Percentiles rank a stretch among this genome's conserved stretches.
Conservation (phyloP, 2,888 invertebrate genomes). For the Perithous albicinctus region DNA sequence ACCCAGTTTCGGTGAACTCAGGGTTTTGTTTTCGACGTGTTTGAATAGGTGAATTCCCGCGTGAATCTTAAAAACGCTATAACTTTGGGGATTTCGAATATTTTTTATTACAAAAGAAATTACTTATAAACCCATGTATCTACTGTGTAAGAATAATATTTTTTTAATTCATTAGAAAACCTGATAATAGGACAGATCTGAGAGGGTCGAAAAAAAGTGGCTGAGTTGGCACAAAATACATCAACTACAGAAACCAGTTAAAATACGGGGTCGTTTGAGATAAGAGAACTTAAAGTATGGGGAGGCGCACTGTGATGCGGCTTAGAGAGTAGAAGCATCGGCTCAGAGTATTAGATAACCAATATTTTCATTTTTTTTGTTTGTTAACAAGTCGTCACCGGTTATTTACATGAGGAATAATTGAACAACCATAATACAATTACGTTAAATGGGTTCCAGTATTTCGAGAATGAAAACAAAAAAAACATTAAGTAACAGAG, state of each 20-base stretch:
- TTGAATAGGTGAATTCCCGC: too few species aligned
- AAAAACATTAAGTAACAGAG: background rate
- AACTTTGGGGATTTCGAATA: too few species aligned
- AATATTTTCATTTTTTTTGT: background rate
- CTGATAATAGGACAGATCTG: too few species aligned
- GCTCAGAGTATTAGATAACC: conserved; percentile 6
- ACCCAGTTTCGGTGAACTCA: too few species aligned
- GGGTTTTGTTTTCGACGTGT: too few species aligned
- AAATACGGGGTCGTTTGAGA: background rate
- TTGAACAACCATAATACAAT: background rate
- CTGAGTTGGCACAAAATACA: background rate
- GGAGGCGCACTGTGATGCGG: background rate
- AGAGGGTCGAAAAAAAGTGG: too few species aligned
- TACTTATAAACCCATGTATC: too few species aligned
- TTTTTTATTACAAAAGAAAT: too few species aligned
- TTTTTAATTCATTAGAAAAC: too few species aligned
- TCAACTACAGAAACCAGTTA: background rate
- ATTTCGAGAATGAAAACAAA: background rate
- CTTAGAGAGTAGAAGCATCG: background rate
- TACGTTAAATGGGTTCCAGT: background rate
- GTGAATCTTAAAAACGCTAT: too few species aligned
- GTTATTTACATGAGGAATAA: background rate
- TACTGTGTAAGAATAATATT: too few species aligned
- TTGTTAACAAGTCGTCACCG: background rate
- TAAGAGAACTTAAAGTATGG: background rate